phyloP scores from a whole-genome alignment of 2,113 vertebrate genomes.

The Corvus hawaiiensis region DNA sequence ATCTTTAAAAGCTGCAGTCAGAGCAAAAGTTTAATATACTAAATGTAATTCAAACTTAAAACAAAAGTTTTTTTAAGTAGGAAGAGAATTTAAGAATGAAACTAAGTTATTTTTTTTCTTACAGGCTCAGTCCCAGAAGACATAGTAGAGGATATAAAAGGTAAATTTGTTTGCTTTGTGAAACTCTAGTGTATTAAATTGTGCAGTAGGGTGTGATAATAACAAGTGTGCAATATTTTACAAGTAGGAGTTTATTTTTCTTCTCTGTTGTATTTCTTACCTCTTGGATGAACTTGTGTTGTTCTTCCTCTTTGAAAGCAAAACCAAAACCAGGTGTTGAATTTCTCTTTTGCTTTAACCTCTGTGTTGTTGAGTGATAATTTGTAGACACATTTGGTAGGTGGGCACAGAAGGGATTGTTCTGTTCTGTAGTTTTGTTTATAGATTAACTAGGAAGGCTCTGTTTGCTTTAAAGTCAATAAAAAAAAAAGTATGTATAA shows the following conservation, averaged over 20 bases:
- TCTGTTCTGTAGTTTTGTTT: background rate
- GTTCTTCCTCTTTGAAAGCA: background rate
- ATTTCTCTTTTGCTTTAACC: background rate
- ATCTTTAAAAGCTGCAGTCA: background rate
- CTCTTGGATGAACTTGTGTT: background rate
- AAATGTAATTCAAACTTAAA: background rate
- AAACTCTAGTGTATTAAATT: background rate
- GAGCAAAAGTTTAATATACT: background rate
- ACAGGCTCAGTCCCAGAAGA: conserved; percentile 90
- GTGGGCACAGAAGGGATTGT: background rate
- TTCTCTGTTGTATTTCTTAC: background rate
- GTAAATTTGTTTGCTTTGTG: conserved; percentile 58
- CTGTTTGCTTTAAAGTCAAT: background rate
- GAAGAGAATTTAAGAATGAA: background rate
- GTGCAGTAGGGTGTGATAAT: background rate
- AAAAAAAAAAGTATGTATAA: background rate
- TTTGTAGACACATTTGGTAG: background rate
- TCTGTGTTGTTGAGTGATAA: background rate
- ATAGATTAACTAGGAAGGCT: background rate
- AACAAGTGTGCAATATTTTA: background rate
- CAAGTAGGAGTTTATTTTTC: background rate
- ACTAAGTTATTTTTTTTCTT: conserved; percentile 14
- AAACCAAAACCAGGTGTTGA: background rate
- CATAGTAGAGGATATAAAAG: conserved; percentile 95
- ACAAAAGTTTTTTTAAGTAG: background rate